Evolutionary conservation across 2,113 vertebrate species (phyloP), one percentile per base, ranked within the genome.

Genomic region (Chunga burmeisteri): DNA sequence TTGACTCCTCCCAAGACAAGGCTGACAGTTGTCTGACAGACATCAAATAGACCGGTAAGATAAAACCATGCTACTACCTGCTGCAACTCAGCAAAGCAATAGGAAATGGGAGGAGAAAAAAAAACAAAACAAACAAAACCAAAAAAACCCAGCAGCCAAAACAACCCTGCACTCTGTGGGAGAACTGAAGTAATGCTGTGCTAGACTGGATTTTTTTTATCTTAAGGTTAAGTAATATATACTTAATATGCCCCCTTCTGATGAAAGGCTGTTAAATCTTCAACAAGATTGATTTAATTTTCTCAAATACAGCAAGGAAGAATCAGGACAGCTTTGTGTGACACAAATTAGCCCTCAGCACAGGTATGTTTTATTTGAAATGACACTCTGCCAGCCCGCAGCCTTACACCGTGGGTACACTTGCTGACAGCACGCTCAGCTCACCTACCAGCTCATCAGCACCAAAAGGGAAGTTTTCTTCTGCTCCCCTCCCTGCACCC

Each of bases 391-490:
- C 25, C 49, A 53, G 25, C 22, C 30, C 42, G 44, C 25, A 16
- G 6, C 44, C n/a, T 47, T 7, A 27, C 0, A 5, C 1, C 27
- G 75, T 1, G 0, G 23, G 10, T 6, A 15, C 16, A 5, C 12
- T 10, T 23, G 26, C 40, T 32, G 16, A 30, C 40, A 36, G 61
- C 47, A 55, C 0, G 1, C 17, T 17, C 19, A 26, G 34, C 61
- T 84, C 67, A 58, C 21, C 52, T 4, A 32, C 34, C 36, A 52
- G 58, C 63, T 59, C 46, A 42, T 4, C n/a, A 7, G 46, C 23
- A 40, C 17, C 16, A 13, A 26, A 49, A 47, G 18, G 12, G 25
- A 68, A 52, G 10, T 23, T 19, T 32, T 7, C 49, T 62, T 32
- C 12, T 38, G 25, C 32, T 29, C 47, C 14, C 67, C 18, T 26